phyloP scores from a whole-genome alignment of 2,888 invertebrate species.

The Cosmia pyralina region DNA sequence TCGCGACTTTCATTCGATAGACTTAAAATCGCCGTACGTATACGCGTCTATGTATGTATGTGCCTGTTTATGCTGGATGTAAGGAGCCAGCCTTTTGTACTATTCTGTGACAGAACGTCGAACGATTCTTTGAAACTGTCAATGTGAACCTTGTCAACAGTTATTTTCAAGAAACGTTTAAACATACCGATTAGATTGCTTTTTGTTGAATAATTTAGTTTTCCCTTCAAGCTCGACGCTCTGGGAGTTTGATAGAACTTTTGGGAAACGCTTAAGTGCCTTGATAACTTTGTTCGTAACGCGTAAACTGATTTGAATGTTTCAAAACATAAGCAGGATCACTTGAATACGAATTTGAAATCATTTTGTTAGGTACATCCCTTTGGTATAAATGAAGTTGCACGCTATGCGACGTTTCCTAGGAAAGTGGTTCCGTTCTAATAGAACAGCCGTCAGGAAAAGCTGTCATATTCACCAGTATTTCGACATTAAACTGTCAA shows the following conservation, averaged over 20 bases:
- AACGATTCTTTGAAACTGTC: conserved; percentile 70
- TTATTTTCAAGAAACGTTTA: conserved; percentile 68
- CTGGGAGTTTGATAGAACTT: conserved; percentile 34
- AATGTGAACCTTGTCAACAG: conserved; percentile 71
- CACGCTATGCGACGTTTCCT: too few species aligned
- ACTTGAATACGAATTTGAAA: conserved; percentile 13
- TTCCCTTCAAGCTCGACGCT: conserved; percentile 25
- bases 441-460: too few species aligned
- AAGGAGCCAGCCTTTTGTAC: conserved; percentile 5
- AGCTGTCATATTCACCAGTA: too few species aligned
- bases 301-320: conserved; percentile 37
- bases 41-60: background rate
- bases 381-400: background rate
- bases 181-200: conserved; percentile 58
- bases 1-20: background rate
- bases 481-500: too few species aligned
- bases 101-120: background rate
- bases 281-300: conserved; percentile 34
- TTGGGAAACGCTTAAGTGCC: conserved; percentile 39
- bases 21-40: too few species aligned
- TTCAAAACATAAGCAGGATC: conserved; percentile 21
- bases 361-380: background rate
- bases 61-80: background rate
- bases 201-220: conserved; percentile 60
- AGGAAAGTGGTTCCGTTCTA: too few species aligned